Percentiles rank a stretch among this genome's conserved stretches.
Conservation (phyloP, 2,888 invertebrate genomes). For the Glaucopsyche alexis region DNA sequence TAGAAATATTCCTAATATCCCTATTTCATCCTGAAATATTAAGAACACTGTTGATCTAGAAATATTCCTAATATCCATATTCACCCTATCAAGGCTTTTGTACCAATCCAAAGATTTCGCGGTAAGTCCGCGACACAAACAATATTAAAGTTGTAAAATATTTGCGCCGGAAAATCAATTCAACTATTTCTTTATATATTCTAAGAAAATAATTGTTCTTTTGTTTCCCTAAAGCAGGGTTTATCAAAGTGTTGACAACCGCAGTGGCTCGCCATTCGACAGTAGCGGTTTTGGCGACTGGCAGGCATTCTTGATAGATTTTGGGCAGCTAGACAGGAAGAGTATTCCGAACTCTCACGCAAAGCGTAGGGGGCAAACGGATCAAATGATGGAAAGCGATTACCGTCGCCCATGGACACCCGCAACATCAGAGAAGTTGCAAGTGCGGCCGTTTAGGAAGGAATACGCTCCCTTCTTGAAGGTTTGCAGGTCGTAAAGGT, state of each 20-base stretch:
- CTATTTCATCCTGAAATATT: conserved; percentile 4
- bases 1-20: conserved; percentile 17
- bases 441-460: too few species aligned
- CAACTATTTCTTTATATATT: conserved; percentile 16
- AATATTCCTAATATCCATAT: conserved; percentile 8
- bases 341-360: too few species aligned
- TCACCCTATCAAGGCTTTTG: conserved; percentile 11
- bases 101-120: conserved; percentile 25
- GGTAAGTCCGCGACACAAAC: conserved; percentile 23
- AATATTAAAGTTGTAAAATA: conserved; percentile 24
- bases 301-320: too few species aligned
- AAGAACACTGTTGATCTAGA: conserved; percentile 10
- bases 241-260: background rate
- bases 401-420: too few species aligned
- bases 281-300: too few species aligned
- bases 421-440: too few species aligned
- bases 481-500: too few species aligned
- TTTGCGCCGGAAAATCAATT: background rate
- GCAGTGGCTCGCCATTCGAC: too few species aligned
- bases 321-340: too few species aligned
- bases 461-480: too few species aligned
- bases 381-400: too few species aligned
- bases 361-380: too few species aligned
- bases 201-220: background rate
- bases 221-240: background rate